Conservation (phyloP, 1,140 invertebrate species). For the Globodera ellingtonae region DNA sequence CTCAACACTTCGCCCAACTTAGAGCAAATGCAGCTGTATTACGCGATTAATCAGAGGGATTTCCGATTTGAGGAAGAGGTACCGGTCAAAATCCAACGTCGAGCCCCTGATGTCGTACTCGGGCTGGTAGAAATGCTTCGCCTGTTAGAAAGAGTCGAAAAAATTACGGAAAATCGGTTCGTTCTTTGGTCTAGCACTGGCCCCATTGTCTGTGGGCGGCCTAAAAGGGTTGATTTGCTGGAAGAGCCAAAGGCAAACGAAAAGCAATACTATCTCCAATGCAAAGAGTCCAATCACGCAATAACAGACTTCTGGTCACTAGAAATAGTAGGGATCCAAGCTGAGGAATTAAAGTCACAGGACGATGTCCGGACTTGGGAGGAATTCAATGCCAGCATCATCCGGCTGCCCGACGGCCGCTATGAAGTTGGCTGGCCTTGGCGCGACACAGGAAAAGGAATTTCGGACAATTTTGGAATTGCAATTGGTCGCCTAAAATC, state of each 20-base stretch:
- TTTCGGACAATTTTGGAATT: no score
- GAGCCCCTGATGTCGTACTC: neutral
- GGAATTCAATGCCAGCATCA: no score
- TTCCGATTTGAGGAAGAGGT: neutral
- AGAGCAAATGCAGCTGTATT: neutral
- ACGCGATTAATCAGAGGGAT: neutral
- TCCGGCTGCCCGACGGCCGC: no score
- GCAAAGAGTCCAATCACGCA: neutral
- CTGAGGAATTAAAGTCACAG: neutral
- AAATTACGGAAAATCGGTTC: neutral
- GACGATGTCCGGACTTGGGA: neutral
- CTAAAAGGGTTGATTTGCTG: neutral
- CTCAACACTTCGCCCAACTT: slow-evolving; percentile 1
- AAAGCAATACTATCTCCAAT: neutral
- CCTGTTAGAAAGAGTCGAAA: neutral
- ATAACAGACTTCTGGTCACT: neutral
- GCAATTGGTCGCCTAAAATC: no score
- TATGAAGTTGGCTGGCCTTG: no score
- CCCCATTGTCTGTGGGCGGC: neutral
- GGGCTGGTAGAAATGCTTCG: neutral
- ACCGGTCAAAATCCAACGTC: neutral
- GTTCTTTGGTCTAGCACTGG: neutral
- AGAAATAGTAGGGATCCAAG: neutral
- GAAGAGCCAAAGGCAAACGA: neutral
- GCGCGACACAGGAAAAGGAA: no score